Evolutionary conservation across 2,797 vertebrate genomes (phyloP), one percentile per base, ranked within the genome.

Genomic region (Tamandua tetradactyla): DNA sequence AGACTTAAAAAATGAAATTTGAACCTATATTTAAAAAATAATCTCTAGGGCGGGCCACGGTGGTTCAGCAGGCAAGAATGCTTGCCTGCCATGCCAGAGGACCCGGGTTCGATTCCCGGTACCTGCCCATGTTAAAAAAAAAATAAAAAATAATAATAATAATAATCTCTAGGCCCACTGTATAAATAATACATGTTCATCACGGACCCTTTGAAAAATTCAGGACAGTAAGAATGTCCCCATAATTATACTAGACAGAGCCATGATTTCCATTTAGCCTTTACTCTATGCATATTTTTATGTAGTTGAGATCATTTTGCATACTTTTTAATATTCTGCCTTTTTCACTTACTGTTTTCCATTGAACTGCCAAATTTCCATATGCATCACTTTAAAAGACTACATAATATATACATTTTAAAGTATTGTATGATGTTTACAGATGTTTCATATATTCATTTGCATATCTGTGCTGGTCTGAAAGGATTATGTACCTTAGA

Each of bases 261-360:
- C n/a, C 62, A 44, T 69, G 44, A 87, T 64, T 87, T 91, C 69
- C 55, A 75, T n/a, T 87, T 62, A 82, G 55, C 25, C 74, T 86
- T 47, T 64, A 47, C 5, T 42, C 37, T 40, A 42, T 35, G n/a
- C n/a, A 64, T 4, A 64, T 15, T 84, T 62, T 92, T 37, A 35
- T 59, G 64, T 57, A 66, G 27, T 59, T 74, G 25, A 85, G 57
- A 37, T 42, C 57, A 74, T 85, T 95, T 22, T 40, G 9, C 66
- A 42, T 49, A 49, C 1, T 22, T 9, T 18, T 66, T 52, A 13
- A 66, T 59, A 66, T 74, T 22, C 14, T 27, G 15, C 27, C 27
- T 66, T 89, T n/a, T 15, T 72, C n/a, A 62, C 52, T 83, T 89
- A 87, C 2, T 40, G 74, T 61, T 89, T 84, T 61, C 27, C 35